A percentile compares a stretch with the other conserved stretches of the same genome.
phyloP scores from a whole-genome alignment of 2,888 invertebrate species.

The Agrochola circellaris region DNA sequence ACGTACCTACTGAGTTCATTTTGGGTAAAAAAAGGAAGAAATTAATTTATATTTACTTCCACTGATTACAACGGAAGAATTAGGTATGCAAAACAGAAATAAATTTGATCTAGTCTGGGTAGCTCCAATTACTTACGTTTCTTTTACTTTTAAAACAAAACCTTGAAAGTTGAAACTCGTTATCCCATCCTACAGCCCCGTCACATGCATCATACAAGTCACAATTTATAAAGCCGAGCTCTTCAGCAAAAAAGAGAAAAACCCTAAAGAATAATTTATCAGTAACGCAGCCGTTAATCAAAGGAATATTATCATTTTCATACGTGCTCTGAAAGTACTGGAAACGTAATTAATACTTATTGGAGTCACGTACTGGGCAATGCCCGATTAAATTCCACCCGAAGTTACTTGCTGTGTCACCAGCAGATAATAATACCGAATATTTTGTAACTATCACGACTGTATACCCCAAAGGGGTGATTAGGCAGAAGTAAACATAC shows the following conservation, averaged over 20 bases:
- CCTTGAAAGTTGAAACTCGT: neutral
- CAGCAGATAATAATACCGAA: constrained; percentile 15
- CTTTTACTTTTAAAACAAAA: neutral
- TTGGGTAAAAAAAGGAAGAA: no score
- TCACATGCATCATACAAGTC: constrained; percentile 15
- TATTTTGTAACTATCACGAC: constrained; percentile 1
- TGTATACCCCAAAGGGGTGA: neutral
- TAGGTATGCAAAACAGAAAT: no score
- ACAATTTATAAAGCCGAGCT: constrained; percentile 21
- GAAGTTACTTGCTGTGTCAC: constrained; percentile 53
- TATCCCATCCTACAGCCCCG: neutral
- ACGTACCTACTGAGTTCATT: no score
- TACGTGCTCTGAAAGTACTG: constrained; percentile 72
- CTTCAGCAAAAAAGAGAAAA: constrained; percentile 25
- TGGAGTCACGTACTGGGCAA: constrained; percentile 70
- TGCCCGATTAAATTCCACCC: constrained; percentile 60
- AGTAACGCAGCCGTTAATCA: constrained; percentile 70
- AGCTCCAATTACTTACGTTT: neutral
- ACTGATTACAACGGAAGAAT: no score
- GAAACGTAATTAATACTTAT: constrained; percentile 78
- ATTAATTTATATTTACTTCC: no score
- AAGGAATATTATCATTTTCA: constrained; percentile 72
- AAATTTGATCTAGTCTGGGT: neutral
- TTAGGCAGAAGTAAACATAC: neutral
- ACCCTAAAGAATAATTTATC: constrained; percentile 57